Evolutionary conservation across 1,140 invertebrate genomes (phyloP), one percentile per base, ranked within the genome.

Genomic region (Heliconius hermathena): DNA sequence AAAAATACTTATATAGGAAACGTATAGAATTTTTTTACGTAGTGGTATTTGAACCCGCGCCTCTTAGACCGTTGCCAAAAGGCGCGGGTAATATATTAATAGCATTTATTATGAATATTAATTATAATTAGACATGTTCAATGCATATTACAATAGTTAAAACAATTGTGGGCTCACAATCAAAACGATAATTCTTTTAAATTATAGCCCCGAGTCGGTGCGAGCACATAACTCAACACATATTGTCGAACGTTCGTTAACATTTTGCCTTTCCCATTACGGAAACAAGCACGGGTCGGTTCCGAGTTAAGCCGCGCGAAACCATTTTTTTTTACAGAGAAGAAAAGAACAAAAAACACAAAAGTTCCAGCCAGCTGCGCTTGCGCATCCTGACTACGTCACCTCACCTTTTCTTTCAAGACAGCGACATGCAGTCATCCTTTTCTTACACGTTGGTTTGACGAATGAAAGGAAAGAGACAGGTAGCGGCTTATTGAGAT

Each of bases 321-420:
- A 91, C 90, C 88, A 90, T 88, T 86, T 92, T 93, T 93, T 92
- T 92, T 92, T 1, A 66, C 22, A 66, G 11, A 66, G 85, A 88
- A 83, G 87, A 87, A 88, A 92, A 89, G 77, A 85, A 90, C 70
- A 52, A 91, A 92, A 90, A 90, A 93, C 82, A 90, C 86, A 90
- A 93, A 93, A 88, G 89, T 93, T 90, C 90, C 91, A 93, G 86
- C 92, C 93, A 94, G 93, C 93, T 94, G 93, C 93, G 93, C 87
- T 81, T 81, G 89, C 83, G 93, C 92, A 93, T 94, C 93, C 93
- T 94, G 93, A 90, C 90, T 87, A 88, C 88, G 89, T 90, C 88
- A 91, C 87, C 86, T 86, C 86, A 90, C 88, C 83, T 92, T 90
- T 86, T 84, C 87, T 89, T 91, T 90, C 87, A 92, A 90, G 85